Evolutionary conservation across 2,888 invertebrate species (phyloP), one percentile per base, ranked within the genome.

Genomic region (Cerceris rybyensis): DNA sequence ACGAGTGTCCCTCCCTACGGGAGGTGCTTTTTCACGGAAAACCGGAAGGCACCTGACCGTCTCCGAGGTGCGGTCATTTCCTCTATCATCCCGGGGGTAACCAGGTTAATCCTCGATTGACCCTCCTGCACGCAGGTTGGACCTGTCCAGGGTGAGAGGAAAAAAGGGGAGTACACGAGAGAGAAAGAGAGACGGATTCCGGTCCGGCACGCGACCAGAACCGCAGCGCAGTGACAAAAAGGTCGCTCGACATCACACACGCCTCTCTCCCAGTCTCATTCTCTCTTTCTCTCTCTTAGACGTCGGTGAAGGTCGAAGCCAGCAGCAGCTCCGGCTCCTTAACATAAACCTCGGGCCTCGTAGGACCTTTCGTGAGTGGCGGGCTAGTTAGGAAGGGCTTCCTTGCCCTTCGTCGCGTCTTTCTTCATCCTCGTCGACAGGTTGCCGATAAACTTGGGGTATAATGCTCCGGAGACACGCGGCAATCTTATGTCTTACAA

Each of bases 21-120:
- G 71, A 61, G 59, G 13, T 46, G 28, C 55, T 14, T 75, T 83
- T 85, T 76, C 71, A 65, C 58, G 41, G 79, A 82, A 86, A 87
- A 84, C 82, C 86, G 85, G 84, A 86, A 87, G 83, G 59, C 88
- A 90, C 90, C 90, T 90, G 90, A 78, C 73, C 55, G 50, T 54
- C 64, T 50, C 66, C 57, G 63, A 41, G n/a, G 66, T 66, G 46
- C 80, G 86, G 87, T 86, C 86, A 90, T 77, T 90, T 89, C 84
- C 86, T 86, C 79, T 75, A 84, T 89, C 75, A 70, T 70, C 70
- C 81, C 67, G 79, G 84, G 84, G 86, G 87, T 87, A 87, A 90
- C 88, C 90, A 91, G 91, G 91, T 91, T 91, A 91, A 91, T 90
- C 89, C 90, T 84, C 87, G 88, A 88, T 89, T 91, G 90, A 91